Base-by-base conservation (phyloP, 2,113 vertebrate genomes). In the Malurus cyaneus region DNA sequence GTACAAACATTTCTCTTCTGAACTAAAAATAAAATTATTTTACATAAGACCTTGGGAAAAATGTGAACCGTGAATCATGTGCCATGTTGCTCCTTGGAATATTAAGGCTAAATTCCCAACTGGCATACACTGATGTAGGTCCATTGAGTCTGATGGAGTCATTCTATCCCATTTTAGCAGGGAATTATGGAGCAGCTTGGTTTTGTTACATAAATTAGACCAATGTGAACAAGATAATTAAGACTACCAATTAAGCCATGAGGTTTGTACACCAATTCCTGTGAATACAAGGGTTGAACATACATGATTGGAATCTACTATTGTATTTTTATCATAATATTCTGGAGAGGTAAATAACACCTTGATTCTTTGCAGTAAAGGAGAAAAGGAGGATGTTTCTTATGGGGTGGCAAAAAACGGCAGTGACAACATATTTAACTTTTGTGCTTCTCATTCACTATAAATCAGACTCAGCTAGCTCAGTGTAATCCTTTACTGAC, bases 11-110 rank as follows among this genome's bases (percentile, higher is more conserved):
- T 96, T 86, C 54, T 73, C 64, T 88, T 95, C 60, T 86, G 88
- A 90, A 80, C 93, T 96, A 97, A 96, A 96, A 96, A 97, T 96
- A 97, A 70, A 91, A 80, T 80, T 74, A 85, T 92, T 96, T 95
- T 91, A 88, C 89, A 94, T 60, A 92, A 80, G 88, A 94, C 64
- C 94, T 94, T 96, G 94, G 95, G 95, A 95, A 97, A 96, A 96
- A 97, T 78, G 71, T 93, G 79, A 94, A 95, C 21, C 67, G 82
- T 60, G 87, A 93, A 91, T 89, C 60, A 83, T 42, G 42, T 93
- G 81, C 85, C 71, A 50, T 71, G 56, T 46, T 92, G 54, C 49
- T 93, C 85, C 83, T 77, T 74, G 62, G 50, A 88, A 91, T 70
- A 92, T 86, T 86, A 61, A 86, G 54, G 72, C 25, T 96, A 93